Evolutionary conservation across 2,797 vertebrate genomes (phyloP).

Genomic region (Mormyrops boulengeri): DNA sequence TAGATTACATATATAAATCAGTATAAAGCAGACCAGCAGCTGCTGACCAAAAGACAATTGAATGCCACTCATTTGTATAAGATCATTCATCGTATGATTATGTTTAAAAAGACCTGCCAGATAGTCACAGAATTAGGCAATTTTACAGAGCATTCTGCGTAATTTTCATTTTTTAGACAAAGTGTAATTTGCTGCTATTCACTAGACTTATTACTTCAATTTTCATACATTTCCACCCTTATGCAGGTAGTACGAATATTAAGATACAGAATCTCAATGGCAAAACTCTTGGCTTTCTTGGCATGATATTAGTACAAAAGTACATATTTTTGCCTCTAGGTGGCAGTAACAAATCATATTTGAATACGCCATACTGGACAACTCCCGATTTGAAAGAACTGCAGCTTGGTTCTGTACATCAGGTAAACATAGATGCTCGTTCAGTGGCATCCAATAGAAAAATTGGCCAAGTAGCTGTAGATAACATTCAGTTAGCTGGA

Average conservation of each 20-base stretch:
- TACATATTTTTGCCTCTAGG: not conserved
- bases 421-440: not conserved
- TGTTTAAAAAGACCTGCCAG: not conserved
- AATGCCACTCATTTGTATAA: not conserved
- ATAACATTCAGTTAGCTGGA: not conserved
- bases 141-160: not conserved
- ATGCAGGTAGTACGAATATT: not conserved
- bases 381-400: not conserved
- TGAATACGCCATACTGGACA: not conserved
- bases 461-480: not conserved
- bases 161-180: not conserved
- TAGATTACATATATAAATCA: not conserved
- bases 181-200: not conserved
- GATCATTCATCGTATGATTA: not conserved
- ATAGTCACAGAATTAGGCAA: not conserved
- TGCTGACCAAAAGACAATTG: not conserved
- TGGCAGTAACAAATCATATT: constrained; percentile 1
- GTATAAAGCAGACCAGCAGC: not conserved
- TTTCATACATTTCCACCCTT: not conserved
- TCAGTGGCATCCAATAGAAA: not conserved
- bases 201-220: not conserved
- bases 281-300: not conserved
- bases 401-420: not conserved
- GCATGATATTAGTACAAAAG: not conserved
- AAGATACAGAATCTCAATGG: not conserved